Base-by-base conservation (phyloP, 2,888 invertebrate species). In the Drosophila meridionalis region DNA sequence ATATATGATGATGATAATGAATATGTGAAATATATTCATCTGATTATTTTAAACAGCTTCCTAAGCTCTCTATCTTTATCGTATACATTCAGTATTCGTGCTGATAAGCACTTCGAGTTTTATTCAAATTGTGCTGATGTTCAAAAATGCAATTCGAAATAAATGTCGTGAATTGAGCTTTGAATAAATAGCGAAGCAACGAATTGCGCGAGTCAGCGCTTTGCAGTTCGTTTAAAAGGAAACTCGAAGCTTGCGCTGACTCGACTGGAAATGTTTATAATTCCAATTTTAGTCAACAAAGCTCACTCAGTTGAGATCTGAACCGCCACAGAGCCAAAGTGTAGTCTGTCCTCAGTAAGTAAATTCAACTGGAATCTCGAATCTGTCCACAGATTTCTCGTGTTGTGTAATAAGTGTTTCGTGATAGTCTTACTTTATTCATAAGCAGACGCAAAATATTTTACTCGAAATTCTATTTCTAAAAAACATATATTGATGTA, bases 51-150 rank as follows among this genome's bases (percentile, higher is more conserved):
- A 20, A 20, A 20, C 20, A 20, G 20, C 20, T 20, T 20, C 20
- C 20, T 20, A 20, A 20, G 20, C 20, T 20, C 20, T 20, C 20
- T 20, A 20, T 20, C 20, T 20, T 1, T 20, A 20, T 20, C 20
- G 20, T 20, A 20, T 20, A 20, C 20, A 20, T 20, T 20, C 20
- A 20, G 20, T 20, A 20, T 20, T 20, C 20, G 20, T 20, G n/a
- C 20, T 52, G 50, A 52, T 52, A 52, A 52, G 50, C 20, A 20
- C 45, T 45, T 45, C 11, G 11, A 45, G 26, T n/a, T 12, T 12
- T 28, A 8, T 47, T 47, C 5, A 47, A 28, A 28, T 47, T 47
- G 28, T 50, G 50, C n/a, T n/a, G 6, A n/a, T 1, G n/a, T 50
- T 34, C 20, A 2, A 34, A 52, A 11, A 20, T 12, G 6, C 34